Base-by-base conservation (phyloP, 2,888 invertebrate species). In the Drosophila lutescens region DNA sequence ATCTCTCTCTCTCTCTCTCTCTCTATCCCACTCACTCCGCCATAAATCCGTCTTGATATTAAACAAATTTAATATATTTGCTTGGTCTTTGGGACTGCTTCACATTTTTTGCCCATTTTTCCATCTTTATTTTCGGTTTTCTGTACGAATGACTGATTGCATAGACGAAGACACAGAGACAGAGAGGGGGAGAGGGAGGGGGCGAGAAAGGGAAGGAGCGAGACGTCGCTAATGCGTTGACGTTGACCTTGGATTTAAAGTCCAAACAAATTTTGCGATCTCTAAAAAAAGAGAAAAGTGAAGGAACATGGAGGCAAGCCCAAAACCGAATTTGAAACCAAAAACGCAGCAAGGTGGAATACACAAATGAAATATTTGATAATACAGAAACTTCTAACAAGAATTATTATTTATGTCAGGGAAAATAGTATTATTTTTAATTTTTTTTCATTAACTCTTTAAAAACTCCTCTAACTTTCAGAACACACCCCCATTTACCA, bases 161-260 rank as follows among this genome's bases (percentile, higher is more conserved):
- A 63, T 63, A 60, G 62, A 50, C 79, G 60, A 54, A 30, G 44
- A 40, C 46, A 49, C 32, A 15, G 56, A 46, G 23, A 3, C 10
- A 40, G 1, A 17, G 10, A 41, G 41, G 0, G 17, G 12, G 10
- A 46, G 38, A 13, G 9, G 12, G 26, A 36, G 36, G 36, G 51
- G 41, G 56, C 17, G 23, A 58, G 30, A 15, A 6, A 50, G 20
- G 43, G 43, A 40, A 26, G 20, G 17, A 49, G 46, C 30, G 47
- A 44, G 43, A 67, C 61, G 68, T 17, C 50, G 72, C 74, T 79
- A 79, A 82, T 82, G 85, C 85, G 76, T 55, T 55, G 58, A 56
- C 36, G 69, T 41, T 74, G 86, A 80, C 79, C 86, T 81, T 84
- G 79, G 44, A 79, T 69, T 75, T 75, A 68, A 71, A 85, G 77